These are phyloP conservation scores for Mus spicilegus DNA, from an alignment of 2,113 vertebrate species.

Conservation along the genomic window DNA sequence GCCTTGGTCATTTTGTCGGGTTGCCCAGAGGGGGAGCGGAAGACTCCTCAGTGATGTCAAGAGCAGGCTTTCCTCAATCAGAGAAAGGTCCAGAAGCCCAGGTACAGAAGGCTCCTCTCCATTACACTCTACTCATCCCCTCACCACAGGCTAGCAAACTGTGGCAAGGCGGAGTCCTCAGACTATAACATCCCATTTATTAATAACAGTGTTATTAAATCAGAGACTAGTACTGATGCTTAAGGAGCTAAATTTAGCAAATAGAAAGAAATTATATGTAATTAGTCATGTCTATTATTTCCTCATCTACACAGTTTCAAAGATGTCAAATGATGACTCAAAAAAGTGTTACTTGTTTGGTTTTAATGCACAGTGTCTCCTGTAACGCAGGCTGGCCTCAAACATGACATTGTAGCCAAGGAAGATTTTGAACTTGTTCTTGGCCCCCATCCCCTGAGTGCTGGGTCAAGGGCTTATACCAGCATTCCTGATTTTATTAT, in stretches of 20 bases:
- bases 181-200: not conserved
- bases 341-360: not conserved
- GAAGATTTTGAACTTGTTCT: not conserved
- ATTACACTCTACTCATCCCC: not conserved
- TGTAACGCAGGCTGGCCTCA: not conserved
- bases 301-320: not conserved
- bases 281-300: conserved; percentile 24
- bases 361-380: not conserved
- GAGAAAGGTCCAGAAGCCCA: not conserved
- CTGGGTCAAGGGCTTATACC: not conserved
- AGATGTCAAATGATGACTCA: not conserved
- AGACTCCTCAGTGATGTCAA: not conserved
- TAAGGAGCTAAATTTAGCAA: conserved; percentile 50
- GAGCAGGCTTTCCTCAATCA: not conserved
- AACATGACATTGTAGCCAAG: not conserved
- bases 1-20: not conserved
- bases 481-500: not conserved
- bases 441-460: not conserved
- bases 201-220: conserved; percentile 50
- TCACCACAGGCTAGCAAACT: not conserved
- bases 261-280: conserved; percentile 35
- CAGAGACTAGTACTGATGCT: not conserved
- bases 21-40: not conserved
- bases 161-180: not conserved
- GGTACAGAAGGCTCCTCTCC: no score